These are phyloP conservation scores for Thymallus thymallus DNA, from an alignment of 2,113 vertebrate genomes.

Conservation along the genomic window DNA sequence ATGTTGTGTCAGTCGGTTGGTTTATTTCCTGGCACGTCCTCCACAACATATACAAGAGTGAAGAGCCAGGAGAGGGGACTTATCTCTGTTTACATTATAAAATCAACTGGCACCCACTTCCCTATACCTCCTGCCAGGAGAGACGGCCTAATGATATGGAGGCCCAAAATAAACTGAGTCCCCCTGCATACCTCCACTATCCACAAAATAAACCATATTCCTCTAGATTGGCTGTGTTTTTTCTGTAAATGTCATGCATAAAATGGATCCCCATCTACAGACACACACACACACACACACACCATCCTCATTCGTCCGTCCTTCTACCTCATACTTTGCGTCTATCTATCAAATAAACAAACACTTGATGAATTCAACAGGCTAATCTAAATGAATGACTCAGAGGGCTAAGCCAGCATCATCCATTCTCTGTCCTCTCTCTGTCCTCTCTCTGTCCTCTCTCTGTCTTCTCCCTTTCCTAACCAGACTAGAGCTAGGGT, in stretches of 20 bases:
- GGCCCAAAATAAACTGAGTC: conserved; percentile 71
- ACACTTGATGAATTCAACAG: conserved; percentile 66
- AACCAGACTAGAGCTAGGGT: neutral
- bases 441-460: neutral
- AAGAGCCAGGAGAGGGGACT: conserved; percentile 2
- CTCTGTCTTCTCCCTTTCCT: conserved; percentile 13
- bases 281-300: conserved; percentile 20
- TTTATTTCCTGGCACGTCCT: conserved; percentile 27
- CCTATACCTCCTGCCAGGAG: conserved; percentile 47
- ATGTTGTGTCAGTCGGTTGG: conserved; percentile 35
- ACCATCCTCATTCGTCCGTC: conserved; percentile 31
- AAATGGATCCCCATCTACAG: conserved; percentile 4
- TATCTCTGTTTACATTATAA: conserved; percentile 56
- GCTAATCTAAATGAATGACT: conserved; percentile 46
- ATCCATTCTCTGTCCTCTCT: neutral
- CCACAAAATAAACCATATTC: conserved; percentile 42
- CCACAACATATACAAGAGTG: conserved; percentile 2
- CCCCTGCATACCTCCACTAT: conserved; percentile 30
- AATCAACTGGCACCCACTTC: conserved; percentile 66
- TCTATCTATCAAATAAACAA: neutral
- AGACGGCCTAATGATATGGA: conserved; percentile 17
- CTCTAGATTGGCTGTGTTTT: conserved; percentile 50
- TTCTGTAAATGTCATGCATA: conserved; percentile 35
- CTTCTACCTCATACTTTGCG: conserved; percentile 42
- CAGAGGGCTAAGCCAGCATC: conserved; percentile 30